Evolutionary conservation across 2,888 invertebrate species (phyloP).

Genomic region (Tetragonula carbonaria): DNA sequence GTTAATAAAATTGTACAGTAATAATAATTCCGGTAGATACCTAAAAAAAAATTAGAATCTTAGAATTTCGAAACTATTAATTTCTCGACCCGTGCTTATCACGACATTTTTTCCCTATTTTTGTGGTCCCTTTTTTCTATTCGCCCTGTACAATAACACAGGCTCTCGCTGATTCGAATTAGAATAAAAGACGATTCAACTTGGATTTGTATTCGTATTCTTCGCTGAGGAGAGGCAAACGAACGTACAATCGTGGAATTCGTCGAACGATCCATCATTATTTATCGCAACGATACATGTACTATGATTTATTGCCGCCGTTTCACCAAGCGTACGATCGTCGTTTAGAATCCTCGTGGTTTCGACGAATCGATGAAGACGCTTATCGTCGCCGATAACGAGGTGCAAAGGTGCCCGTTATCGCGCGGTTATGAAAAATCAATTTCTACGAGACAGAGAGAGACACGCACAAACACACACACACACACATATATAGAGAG

Average conservation of each 20-base stretch:
- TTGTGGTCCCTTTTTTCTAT: no score
- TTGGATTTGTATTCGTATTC: background rate
- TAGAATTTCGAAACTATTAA: no score
- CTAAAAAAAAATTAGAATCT: no score
- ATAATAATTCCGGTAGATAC: no score
- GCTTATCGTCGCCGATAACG: slow-evolving; percentile 49
- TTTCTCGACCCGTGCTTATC: no score
- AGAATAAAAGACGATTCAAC: background rate
- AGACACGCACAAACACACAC: no score
- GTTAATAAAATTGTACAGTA: no score
- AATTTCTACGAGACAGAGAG: slow-evolving; percentile 11
- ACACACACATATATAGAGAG: no score
- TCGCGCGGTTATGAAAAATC: slow-evolving; percentile 54
- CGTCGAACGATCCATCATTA: slow-evolving; percentile 12
- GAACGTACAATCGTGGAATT: background rate
- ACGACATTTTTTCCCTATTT: no score
- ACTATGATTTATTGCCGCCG: slow-evolving; percentile 33
- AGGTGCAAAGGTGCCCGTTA: slow-evolving; percentile 59
- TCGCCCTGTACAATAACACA: background rate
- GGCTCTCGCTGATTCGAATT: background rate
- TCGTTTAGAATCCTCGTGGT: background rate
- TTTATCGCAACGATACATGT: slow-evolving; percentile 6
- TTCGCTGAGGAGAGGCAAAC: background rate
- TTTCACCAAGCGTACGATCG: slow-evolving; percentile 20
- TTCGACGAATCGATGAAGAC: slow-evolving; percentile 33